A percentile compares a stretch with the other conserved stretches of the same genome.
These are phyloP conservation scores for Tamias sibiricus DNA, from an alignment of 2,113 vertebrate genomes.

Conservation along the genomic window DNA sequence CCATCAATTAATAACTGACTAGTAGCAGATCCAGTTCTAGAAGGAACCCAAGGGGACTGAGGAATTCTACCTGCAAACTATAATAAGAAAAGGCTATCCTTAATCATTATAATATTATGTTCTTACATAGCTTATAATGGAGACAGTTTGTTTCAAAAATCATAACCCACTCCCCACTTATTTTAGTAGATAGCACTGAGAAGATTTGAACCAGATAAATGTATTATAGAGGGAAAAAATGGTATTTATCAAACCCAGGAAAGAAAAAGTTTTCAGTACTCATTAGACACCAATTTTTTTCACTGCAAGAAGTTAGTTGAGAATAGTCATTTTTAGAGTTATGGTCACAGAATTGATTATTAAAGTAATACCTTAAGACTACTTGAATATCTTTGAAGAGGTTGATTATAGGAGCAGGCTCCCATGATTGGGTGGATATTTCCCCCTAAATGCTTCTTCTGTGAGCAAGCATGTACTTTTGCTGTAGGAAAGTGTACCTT, in stretches of 20 bases:
- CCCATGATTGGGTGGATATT: neutral
- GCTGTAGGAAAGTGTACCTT: neutral
- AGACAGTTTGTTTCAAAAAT: neutral
- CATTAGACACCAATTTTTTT: neutral
- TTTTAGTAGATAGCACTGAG: neutral
- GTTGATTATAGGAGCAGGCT: neutral
- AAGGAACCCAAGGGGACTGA: neutral
- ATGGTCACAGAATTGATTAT: neutral
- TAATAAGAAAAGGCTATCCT: neutral
- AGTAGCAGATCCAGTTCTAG: neutral
- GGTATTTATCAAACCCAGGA: neutral
- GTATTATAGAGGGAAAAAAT: neutral
- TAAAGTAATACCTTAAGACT: slow-evolving; percentile 10
- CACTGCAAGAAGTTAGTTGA: neutral
- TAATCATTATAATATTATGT: neutral
- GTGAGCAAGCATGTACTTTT: neutral
- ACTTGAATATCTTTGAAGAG: neutral
- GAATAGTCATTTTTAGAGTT: neutral
- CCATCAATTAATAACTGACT: neutral
- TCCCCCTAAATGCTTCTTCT: neutral
- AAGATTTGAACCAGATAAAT: slow-evolving; percentile 30
- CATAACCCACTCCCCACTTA: neutral
- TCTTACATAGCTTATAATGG: neutral
- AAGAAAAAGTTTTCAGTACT: neutral
- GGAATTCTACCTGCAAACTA: neutral